Evolutionary conservation across 2,797 vertebrate species (phyloP), one percentile per base, ranked within the genome.

Genomic region (Novumbra hubbsi): DNA sequence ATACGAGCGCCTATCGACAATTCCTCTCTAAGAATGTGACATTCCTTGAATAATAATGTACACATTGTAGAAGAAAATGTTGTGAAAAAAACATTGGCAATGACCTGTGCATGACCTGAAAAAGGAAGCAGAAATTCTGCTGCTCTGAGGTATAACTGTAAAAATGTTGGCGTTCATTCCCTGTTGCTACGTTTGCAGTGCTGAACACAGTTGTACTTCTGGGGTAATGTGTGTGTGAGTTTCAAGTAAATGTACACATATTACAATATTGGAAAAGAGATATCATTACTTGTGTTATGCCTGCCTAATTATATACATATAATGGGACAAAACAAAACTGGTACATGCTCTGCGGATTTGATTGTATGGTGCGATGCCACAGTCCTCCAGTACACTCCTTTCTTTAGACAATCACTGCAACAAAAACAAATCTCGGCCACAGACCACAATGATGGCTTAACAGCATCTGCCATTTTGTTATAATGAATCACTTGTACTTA

Each of bases 371-470:
- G 55, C 55, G 24, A 12, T 24, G 55, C 55, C 55, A 60, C 68
- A 70, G 68, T 52, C 27, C 28, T 8, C 41, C 41, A 45, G 2
- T 52, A 41, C 69, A 12, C 50, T 34, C 50, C 50, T 11, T 34
- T 19, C 50, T 50, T 60, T 52, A 14, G 50, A 24, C 68, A 50
- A 17, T n/a, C 68, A 30, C 48, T 52, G 27, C 19, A 28, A 66
- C 60, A 68, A n/a, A 68, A n/a, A 49, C 65, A 67, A n/a, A 34
- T 41, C 30, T 67, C 32, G 12, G 8, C n/a, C 65, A 67, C 32
- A n/a, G 65, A 67, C 48, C 68, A 50, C 68, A 32, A 49, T 70
- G 48, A 52, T 27, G 16, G 28, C 24, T 49, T 17, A 55, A 17
- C 50, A 30, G 11, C 28, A 32, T 16, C 17, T 28, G 27, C 27